Percentiles rank a stretch among this genome's conserved stretches.
Conservation (phyloP, 2,888 invertebrate species). For the Nemoura dubitans region DNA sequence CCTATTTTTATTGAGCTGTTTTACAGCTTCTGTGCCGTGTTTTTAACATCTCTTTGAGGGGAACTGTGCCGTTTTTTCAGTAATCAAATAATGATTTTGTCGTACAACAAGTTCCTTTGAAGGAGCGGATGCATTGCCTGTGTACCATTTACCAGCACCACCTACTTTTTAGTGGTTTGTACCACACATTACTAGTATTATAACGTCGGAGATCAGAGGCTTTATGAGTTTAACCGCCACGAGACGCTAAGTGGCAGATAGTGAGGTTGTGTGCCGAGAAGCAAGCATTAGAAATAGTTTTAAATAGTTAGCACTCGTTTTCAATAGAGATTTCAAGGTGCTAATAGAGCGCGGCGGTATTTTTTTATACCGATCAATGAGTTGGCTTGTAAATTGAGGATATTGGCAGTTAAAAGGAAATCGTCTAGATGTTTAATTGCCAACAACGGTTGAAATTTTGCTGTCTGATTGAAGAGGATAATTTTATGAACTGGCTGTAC, state of each 20-base stretch:
- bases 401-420: not conserved
- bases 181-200: too few species aligned
- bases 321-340: not conserved
- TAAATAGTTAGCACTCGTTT: not conserved
- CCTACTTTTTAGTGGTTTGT: too few species aligned
- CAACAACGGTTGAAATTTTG: too few species aligned
- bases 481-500: too few species aligned
- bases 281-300: slow-evolving; percentile 22
- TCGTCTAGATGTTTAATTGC: too few species aligned
- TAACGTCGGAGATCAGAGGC: too few species aligned
- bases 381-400: not conserved
- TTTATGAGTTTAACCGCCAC: too few species aligned
- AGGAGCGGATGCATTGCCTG: not conserved
- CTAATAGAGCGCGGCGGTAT: not conserved
- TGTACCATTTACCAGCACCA: not conserved
- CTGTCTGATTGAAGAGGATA: too few species aligned
- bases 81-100: not conserved
- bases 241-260: not conserved
- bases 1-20: not conserved
- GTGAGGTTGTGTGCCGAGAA: not conserved
- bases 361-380: not conserved
- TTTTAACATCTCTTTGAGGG: not conserved
- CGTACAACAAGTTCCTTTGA: not conserved
- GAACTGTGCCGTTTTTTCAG: not conserved
- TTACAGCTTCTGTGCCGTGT: not conserved